Percentiles rank a stretch among this genome's conserved stretches.
phyloP scores from a whole-genome alignment of 2,113 vertebrate species.

The Mustela lutreola region DNA sequence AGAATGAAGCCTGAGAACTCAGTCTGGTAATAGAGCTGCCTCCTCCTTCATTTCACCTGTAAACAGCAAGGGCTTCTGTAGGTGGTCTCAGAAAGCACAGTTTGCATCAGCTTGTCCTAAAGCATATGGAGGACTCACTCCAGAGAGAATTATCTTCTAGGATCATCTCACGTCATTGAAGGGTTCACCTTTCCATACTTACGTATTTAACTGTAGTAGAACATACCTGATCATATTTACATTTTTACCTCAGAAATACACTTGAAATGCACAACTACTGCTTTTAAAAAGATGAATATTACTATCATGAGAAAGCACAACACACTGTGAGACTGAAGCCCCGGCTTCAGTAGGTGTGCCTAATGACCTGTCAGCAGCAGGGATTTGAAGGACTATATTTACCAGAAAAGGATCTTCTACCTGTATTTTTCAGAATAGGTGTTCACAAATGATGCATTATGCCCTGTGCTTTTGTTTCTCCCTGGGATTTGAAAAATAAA shows the following conservation, averaged over 20 bases:
- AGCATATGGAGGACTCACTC: neutral
- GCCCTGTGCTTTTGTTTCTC: slow-evolving; percentile 19
- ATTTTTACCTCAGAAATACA: neutral
- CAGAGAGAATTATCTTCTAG: neutral
- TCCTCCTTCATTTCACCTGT: neutral
- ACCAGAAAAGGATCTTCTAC: neutral
- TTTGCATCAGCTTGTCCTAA: neutral
- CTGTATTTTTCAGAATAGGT: neutral
- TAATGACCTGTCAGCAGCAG: neutral
- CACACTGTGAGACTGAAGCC: slow-evolving; percentile 33
- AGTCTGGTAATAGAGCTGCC: neutral
- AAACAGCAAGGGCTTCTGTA: too few relatives aligned
- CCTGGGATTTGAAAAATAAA: slow-evolving; percentile 61
- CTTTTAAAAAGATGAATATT: slow-evolving; percentile 53
- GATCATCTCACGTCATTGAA: neutral
- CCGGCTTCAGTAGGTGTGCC: neutral
- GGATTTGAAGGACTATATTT: neutral
- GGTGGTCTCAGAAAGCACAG: neutral
- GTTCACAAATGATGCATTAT: slow-evolving; percentile 19
- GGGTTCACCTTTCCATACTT: neutral
- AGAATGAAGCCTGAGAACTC: neutral
- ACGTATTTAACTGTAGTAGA: neutral
- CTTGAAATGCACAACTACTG: slow-evolving; percentile 34
- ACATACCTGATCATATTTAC: neutral
- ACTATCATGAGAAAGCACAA: slow-evolving; percentile 2